Evolutionary conservation across 2,888 invertebrate species (phyloP), one percentile per base, ranked within the genome.

Genomic region (Sturmia bella): DNA sequence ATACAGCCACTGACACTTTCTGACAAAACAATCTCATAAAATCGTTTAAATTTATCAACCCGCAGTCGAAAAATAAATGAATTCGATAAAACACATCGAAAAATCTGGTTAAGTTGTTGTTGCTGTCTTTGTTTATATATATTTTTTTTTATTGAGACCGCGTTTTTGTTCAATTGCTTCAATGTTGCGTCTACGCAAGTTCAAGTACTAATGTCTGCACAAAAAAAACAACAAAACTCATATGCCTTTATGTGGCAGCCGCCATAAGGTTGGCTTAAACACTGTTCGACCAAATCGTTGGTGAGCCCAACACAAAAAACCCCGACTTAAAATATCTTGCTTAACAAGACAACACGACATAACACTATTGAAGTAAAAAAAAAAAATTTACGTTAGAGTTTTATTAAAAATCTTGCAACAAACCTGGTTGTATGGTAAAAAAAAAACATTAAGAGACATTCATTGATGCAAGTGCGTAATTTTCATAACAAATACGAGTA

Each of bases 181-280:
- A 68, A 73, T 68, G 17, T 70, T 79, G 78, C 78, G 72, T 79
- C 19, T 79, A 73, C 72, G 72, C 78, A 79, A 79, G 78, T 73
- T 79, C 78, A 79, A 79, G 78, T 79, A 45, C 59, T 52, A n/a
- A 21, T 54, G 45, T 21, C 52, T 56, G 63, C 27, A 32, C 5
- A 32, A 1, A 32, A 32, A 7, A 32, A 32, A 7, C 1, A 32
- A 32, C 5, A 9, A 5, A 6, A 27, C 27, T 27, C 27, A 27
- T 27, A 32, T 72, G 64, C 64, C 24, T 45, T 70, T 72, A 54
- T 48, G 39, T 39, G 48, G 41, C 72, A 41, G 45, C n/a, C 56
- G 56, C 27, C 63, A 41, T 50, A 57, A 57, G 63, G 11, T 56
- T 70, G 56, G 1, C 45, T 19, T 17, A 32, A 27, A n/a, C 70